Conservation (phyloP, 2,113 vertebrate genomes). For the Copsychus sechellarum region DNA sequence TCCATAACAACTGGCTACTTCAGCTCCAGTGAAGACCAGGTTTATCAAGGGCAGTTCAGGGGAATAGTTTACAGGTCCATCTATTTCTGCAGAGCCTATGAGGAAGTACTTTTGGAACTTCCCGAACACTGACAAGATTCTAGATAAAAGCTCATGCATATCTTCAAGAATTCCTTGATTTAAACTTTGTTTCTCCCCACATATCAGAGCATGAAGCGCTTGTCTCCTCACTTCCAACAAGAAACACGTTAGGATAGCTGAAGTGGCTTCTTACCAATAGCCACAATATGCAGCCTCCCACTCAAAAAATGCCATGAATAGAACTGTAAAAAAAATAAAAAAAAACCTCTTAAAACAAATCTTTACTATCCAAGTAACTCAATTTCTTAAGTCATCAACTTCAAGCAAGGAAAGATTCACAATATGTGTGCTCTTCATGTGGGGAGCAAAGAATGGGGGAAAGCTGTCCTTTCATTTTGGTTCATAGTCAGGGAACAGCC, state of each 20-base stretch:
- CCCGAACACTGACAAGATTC: not conserved
- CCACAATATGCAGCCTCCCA: not conserved
- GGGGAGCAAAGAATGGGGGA: not conserved
- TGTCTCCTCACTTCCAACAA: not conserved
- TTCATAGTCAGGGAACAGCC: conserved; percentile 42
- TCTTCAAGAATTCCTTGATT: not conserved
- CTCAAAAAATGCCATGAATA: not conserved
- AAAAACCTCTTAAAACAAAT: not conserved
- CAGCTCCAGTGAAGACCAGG: not conserved
- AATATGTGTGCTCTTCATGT: not conserved
- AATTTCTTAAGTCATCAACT: not conserved
- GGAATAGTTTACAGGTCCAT: not conserved
- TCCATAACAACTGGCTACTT: not conserved
- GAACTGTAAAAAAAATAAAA: not conserved
- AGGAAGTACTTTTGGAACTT: not conserved
- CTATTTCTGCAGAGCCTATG: not conserved
- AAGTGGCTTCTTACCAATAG: not conserved
- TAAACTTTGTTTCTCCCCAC: not conserved
- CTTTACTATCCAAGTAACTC: not conserved
- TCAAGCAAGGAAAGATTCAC: not conserved
- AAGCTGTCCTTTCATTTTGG: conserved; percentile 32
- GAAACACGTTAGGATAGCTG: not conserved
- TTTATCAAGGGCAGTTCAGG: not conserved
- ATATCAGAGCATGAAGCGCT: not conserved
- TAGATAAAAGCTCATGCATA: not conserved